These are phyloP conservation scores for Slavum lentiscoides DNA, from an alignment of 2,888 invertebrate genomes.

Conservation along the genomic window DNA sequence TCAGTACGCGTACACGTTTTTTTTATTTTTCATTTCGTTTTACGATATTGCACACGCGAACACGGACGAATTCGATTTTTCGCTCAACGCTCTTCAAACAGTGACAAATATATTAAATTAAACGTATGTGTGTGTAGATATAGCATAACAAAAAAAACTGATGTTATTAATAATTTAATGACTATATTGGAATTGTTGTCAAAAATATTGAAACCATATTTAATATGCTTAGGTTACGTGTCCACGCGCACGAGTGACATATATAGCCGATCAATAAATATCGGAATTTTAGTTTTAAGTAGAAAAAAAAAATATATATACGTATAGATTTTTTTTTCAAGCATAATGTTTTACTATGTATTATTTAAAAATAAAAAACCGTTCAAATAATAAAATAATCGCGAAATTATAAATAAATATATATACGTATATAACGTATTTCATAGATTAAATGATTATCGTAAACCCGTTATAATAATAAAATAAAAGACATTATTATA, in stretches of 20 bases:
- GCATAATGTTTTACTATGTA: background rate
- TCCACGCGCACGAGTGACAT: no score
- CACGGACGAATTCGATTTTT: no score
- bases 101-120: no score
- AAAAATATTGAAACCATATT: background rate
- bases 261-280: background rate
- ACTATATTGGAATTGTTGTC: background rate
- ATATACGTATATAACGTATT: no score
- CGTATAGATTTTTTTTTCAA: background rate
- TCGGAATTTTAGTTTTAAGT: background rate
- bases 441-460: no score
- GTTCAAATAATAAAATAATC: background rate
- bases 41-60: no score
- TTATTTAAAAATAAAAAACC: background rate
- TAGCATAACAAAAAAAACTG: background rate
- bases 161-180: background rate
- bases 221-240: background rate
- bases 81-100: no score
- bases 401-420: no score
- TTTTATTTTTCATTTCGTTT: no score
- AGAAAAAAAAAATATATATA: background rate
- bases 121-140: background rate
- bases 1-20: background rate
- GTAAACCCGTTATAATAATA: no score
- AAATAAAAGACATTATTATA: no score